Evolutionary conservation across 2,888 invertebrate genomes (phyloP).

Genomic region (Pimpla rufipes): DNA sequence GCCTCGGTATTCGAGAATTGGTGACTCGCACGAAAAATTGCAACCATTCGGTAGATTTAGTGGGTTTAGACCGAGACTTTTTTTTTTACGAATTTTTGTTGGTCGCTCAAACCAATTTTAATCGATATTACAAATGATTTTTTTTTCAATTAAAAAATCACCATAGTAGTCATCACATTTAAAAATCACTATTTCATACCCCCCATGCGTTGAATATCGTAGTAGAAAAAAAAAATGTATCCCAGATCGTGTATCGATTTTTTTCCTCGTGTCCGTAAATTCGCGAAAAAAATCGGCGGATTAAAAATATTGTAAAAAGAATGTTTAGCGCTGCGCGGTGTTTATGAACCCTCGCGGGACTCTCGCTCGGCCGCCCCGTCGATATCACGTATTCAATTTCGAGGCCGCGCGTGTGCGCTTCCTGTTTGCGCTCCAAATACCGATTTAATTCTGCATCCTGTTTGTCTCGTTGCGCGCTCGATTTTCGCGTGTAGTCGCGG

Average conservation of each 20-base stretch:
- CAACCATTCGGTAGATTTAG: no score
- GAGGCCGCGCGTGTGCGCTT: conserved; percentile 72
- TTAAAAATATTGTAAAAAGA: conserved; percentile 53
- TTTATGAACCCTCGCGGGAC: conserved; percentile 24
- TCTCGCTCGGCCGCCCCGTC: conserved; percentile 42
- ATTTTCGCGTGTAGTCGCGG: conserved; percentile 37
- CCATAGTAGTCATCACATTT: no score
- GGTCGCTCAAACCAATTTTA: no score
- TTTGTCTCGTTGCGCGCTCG: conserved; percentile 72
- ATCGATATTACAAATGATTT: no score
- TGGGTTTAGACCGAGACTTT: no score
- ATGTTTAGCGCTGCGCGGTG: conserved; percentile 13
- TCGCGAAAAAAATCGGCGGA: conserved; percentile 43
- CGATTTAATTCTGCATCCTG: conserved; percentile 79
- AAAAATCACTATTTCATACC: no score
- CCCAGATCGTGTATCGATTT: not conserved
- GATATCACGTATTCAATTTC: conserved; percentile 77
- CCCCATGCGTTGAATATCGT: no score
- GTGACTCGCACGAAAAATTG: not conserved
- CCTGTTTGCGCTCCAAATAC: conserved; percentile 78
- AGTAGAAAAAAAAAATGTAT: no score
- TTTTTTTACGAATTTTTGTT: no score
- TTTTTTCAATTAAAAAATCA: no score
- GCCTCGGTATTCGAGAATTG: not conserved
- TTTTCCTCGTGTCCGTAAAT: conserved; percentile 9